A percentile compares a stretch with the other conserved stretches of the same genome.
These are phyloP conservation scores for Aleiodes sp. DNA, from an alignment of 1,140 invertebrate genomes.

Conservation along the genomic window DNA sequence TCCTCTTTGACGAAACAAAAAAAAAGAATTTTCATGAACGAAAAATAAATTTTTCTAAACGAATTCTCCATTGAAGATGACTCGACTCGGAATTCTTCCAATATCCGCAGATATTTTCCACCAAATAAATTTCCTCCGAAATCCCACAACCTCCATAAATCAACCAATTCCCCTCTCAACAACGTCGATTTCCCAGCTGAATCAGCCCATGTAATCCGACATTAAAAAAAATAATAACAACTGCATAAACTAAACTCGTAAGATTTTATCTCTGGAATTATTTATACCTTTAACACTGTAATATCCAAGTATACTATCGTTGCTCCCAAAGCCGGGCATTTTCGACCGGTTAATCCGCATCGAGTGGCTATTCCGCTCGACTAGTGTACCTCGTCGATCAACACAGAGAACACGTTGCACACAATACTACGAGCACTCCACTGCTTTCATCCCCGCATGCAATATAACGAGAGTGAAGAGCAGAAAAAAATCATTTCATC, in stretches of 20 bases:
- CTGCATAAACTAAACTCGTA: neutral
- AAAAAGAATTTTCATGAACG: no score
- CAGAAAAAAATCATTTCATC: neutral
- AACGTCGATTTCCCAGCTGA: no score
- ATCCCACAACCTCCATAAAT: no score
- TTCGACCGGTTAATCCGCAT: slow-evolving; percentile 38
- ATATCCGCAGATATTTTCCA: no score
- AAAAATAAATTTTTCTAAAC: no score
- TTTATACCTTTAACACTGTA: slow-evolving; percentile 49
- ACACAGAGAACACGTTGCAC: neutral
- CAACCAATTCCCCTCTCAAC: no score
- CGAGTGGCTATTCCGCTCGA: slow-evolving; percentile 14
- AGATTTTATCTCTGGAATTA: neutral
- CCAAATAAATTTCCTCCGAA: no score
- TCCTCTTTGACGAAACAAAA: no score
- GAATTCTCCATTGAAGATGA: no score
- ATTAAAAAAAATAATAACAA: neutral
- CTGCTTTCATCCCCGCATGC: neutral
- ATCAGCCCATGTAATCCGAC: no score
- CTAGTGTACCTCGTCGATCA: slow-evolving; percentile 21
- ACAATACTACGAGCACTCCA: neutral
- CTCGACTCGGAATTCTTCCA: no score
- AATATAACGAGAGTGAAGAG: neutral
- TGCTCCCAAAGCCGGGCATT: slow-evolving; percentile 55
- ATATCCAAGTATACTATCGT: slow-evolving; percentile 56